Conservation (phyloP, 2,888 invertebrate genomes). For the Sesia apiformis region DNA sequence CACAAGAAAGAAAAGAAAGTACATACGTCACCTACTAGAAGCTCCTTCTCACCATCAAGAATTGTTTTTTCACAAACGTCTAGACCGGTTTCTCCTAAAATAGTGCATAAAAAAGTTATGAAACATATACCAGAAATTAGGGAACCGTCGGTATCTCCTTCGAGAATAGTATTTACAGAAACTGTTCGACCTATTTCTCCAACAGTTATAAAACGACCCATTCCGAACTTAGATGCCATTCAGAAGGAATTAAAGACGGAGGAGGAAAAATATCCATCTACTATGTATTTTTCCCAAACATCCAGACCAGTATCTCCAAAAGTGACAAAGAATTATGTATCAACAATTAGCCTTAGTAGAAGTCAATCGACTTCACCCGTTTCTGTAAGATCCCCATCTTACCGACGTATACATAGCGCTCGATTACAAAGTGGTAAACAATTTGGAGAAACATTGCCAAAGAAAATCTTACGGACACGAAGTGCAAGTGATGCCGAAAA, state of each 20-base stretch:
- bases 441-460: slow-evolving; percentile 35
- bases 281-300: slow-evolving; percentile 53
- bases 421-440: slow-evolving; percentile 51
- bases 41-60: slow-evolving; percentile 38
- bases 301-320: slow-evolving; percentile 58
- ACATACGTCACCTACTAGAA: slow-evolving; percentile 11
- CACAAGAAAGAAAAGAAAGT: slow-evolving; percentile 18
- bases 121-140: slow-evolving; percentile 17
- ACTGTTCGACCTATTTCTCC: slow-evolving; percentile 55
- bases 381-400: slow-evolving; percentile 78
- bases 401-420: slow-evolving; percentile 75
- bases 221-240: slow-evolving; percentile 17
- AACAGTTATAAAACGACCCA: slow-evolving; percentile 21
- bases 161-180: slow-evolving; percentile 49
- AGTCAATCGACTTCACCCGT: slow-evolving; percentile 74
- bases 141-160: slow-evolving; percentile 35
- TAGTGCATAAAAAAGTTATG: slow-evolving; percentile 20
- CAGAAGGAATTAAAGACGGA: slow-evolving; percentile 12
- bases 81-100: slow-evolving; percentile 50
- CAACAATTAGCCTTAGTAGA: slow-evolving; percentile 26
- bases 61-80: slow-evolving; percentile 45
- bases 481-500: slow-evolving; percentile 79
- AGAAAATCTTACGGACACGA: slow-evolving; percentile 73
- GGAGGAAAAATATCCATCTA: slow-evolving; percentile 31
- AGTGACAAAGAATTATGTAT: slow-evolving; percentile 26